Evolutionary conservation across 2,888 invertebrate genomes (phyloP), one percentile per base, ranked within the genome.

Genomic region (Acleris cristana): DNA sequence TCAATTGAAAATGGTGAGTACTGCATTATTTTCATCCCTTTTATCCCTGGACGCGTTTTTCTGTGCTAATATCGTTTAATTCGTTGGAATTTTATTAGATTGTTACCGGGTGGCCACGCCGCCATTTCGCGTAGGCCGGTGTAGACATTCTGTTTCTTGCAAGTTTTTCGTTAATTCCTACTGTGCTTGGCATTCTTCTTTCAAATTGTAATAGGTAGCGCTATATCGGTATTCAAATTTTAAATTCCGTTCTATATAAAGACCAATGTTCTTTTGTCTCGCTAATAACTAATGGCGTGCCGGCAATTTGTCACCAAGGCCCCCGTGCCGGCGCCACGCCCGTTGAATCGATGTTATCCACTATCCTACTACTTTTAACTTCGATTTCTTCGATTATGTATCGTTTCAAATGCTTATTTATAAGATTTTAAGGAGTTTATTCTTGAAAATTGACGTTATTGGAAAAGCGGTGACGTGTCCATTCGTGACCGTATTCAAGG

Each of bases 1-100:
- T 87, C 87, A 79, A 87, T 78, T 78, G 86, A 92, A 92, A 89
- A 93, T 93, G 93, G 93, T 93, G 76, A 92, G 93, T 90, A 69
- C 70, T 69, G 48, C 23, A 74, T 72, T 71, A 65, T 69, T 71
- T 80, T 74, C 65, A 5, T 26, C 53, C 48, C 70, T 63, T 61
- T 68, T 48, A 40, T 52, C n/a, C 54, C 34, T 26, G 48, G 12
- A 54, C 21, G 54, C 66, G 63, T 67, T 73, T 72, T 67, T 66
- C 53, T 40, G 23, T n/a, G 30, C 19, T 3, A 48, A 49, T 53
- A 54, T 70, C 3, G 10, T 40, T 53, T 64, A 64, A 12, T 54
- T 55, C 40, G 57, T 49, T 26, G 54, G 62, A 69, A 72, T 64
- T 56, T 48, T 12, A 51, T 16, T 64, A 53, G 68, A 61, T 70